Percentiles rank a stretch among this genome's conserved stretches.
These are phyloP conservation scores for Pangasianodon hypophthalmus DNA, from an alignment of 2,113 vertebrate genomes.

Conservation along the genomic window DNA sequence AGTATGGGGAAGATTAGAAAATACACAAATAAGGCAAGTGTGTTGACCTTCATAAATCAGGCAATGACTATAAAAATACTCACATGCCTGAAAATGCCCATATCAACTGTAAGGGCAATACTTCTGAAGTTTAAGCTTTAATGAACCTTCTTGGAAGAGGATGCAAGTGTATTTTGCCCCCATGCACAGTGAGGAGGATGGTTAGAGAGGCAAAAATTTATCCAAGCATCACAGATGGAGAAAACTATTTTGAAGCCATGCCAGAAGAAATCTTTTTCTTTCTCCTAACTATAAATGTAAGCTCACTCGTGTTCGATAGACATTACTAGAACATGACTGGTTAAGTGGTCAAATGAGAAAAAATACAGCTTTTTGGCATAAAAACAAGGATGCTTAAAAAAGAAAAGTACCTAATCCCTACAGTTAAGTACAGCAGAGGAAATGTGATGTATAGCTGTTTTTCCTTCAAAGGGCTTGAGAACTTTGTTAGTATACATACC, in stretches of 20 bases:
- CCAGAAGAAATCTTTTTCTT: not conserved
- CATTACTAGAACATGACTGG: not conserved
- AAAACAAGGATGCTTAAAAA: not conserved
- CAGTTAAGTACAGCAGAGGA: not conserved
- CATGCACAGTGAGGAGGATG: not conserved
- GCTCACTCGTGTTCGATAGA: not conserved
- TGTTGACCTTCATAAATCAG: not conserved
- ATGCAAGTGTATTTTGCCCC: not conserved
- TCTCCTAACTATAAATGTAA: not conserved
- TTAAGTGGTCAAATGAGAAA: not conserved
- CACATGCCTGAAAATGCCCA: not conserved
- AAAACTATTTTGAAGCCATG: not conserved
- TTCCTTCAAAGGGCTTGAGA: not conserved
- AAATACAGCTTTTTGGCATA: not conserved
- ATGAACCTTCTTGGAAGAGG: not conserved
- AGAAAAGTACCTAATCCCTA: not conserved
- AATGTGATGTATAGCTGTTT: not conserved
- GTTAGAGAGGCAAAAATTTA: not conserved
- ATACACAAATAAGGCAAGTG: not conserved
- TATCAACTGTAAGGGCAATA: not conserved
- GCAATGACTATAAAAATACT: not conserved
- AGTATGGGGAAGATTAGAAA: not conserved
- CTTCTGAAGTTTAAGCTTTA: not conserved
- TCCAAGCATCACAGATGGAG: not conserved
- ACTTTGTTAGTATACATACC: not conserved